Base-by-base conservation (phyloP, 92 coral and sea anemone species). In the Heliopora coerulea region DNA sequence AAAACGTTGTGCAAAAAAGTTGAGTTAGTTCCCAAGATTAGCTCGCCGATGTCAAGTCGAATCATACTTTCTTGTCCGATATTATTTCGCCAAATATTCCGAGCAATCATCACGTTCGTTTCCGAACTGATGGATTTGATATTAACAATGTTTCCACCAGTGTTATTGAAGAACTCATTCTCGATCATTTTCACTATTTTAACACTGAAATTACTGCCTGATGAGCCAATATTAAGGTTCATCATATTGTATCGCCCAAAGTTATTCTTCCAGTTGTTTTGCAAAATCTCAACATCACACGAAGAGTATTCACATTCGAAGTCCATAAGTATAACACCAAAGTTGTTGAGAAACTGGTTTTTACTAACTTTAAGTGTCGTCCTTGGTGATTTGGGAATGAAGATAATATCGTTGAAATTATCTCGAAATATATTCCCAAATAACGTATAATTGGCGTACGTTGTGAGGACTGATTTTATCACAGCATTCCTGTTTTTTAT, bases 151-250 rank as follows among this genome's bases (percentile, higher is more conserved):
- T n/a, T 40, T 44, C 9, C 9, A 23, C 37, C 58, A 26, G 39
- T 46, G 24, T 67, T 67, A 40, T 67, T 44, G 58, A 46, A 32
- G 29, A 67, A 67, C 33, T 67, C 40, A 12, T 67, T 67, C 29
- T 67, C 5, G 35, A 25, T 26, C 26, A 67, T 67, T 1, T 23
- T 15, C 2, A 44, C n/a, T 12, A 46, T 40, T 23, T 56, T 56
- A 17, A 14, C 17, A 3, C 3, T 56, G 2, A n/a, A 46, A 15
- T 46, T 8, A 46, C 15, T 6, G n/a, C n/a, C 3, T 46, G 52
- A 8, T 15, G 10, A 2, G 17, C 33, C 14, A 56, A 28, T 6
- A 23, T 56, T 23, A 3, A 56, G 23, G 1, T 28, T 23, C 2
- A 28, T 3, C 30, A 56, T 28, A 23, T 31, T 56, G 8, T 56